Base-by-base conservation (phyloP, 1,140 invertebrate species). In the Globodera ellingtonae region DNA sequence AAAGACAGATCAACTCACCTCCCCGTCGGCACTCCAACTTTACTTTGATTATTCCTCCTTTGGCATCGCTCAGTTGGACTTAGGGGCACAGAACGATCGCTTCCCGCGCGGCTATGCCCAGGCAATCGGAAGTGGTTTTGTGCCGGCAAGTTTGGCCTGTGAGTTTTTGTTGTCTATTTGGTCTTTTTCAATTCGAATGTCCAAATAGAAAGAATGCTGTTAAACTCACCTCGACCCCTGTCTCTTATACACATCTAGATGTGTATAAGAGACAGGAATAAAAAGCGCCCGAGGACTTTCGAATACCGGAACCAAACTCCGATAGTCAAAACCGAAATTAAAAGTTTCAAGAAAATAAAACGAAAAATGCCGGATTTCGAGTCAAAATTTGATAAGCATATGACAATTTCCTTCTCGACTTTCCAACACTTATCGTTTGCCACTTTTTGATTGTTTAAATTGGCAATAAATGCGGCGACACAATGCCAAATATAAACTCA, bases 1-100 rank as follows among this genome's bases (percentile, higher is more conserved):
- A 62, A 52, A 52, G 56, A 62, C 56, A 62, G 56, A 70, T 47
- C 67, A 70, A 21, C 67, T 70, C 67, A 18, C 67, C 35, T 70
- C 67, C 35, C 67, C 67, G 67, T 70, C 67, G 35, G 67, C 67
- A 35, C 67, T 70, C 67, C 67, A 70, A 47, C 67, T 70, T 18
- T 70, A 70, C n/a, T 70, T 15, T 18, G 67, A 70, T 18, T 70
- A 70, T 47, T 47, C 67, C 35, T 70, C 67, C 21, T 70, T 70
- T 70, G 67, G 67, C 67, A 70, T 47, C 21, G 67, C 67, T 13
- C 67, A 70, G n/a, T 24, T 70, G 2, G 67, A 70, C 21, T 70
- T 70, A 18, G 35, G 35, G 5, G 46, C 67, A 1, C 67, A 70
- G n/a, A 47, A 70, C 18, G 67, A 18, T 44, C 67, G 67, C 67